Evolutionary conservation across 2,888 invertebrate genomes (phyloP), one percentile per base, ranked within the genome.

Genomic region (Noctua pronuba): DNA sequence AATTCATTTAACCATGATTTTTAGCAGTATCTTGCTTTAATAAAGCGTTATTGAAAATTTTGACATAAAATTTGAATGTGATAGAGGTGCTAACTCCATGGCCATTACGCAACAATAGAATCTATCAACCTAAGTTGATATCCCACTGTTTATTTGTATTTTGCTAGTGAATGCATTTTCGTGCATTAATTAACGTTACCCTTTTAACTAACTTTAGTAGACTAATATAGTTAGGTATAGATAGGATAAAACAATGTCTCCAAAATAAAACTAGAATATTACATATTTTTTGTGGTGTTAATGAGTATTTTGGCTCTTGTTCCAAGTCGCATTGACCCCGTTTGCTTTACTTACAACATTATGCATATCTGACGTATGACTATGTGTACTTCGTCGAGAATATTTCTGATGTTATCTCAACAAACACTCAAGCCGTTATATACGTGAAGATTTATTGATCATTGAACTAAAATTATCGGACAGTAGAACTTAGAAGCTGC

Each of bases 351-450:
- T 72, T 64, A 76, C 64, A 74, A 46, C 62, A 28, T 60, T 60
- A 66, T 8, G 31, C 31, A 21, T 55, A 66, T 44, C 62, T 16
- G n/a, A 58, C 55, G 35, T 64, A 75, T 55, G 65, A 49, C 24
- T 58, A n/a, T 49, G 76, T 62, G 31, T 58, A 31, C 60, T n/a
- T 35, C 52, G 41, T n/a, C 70, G 64, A 85, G 67, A 38, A 80
- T 83, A 82, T 67, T 73, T 82, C 75, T 71, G 75, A 83, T 79
- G 73, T 71, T 86, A 71, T 86, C 77, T 82, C 49, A 77, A 82
- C 62, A 73, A 83, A 85, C 73, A 82, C 64, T 82, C 21, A 31
- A 70, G 35, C 67, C 38, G 71, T 68, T 77, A 46, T 62, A 64
- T 64, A 58, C 67, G 55, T 73, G 66, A 66, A 85, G 82, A 85